phyloP scores from a whole-genome alignment of 2,888 invertebrate genomes.

The Eulithis prunata region DNA sequence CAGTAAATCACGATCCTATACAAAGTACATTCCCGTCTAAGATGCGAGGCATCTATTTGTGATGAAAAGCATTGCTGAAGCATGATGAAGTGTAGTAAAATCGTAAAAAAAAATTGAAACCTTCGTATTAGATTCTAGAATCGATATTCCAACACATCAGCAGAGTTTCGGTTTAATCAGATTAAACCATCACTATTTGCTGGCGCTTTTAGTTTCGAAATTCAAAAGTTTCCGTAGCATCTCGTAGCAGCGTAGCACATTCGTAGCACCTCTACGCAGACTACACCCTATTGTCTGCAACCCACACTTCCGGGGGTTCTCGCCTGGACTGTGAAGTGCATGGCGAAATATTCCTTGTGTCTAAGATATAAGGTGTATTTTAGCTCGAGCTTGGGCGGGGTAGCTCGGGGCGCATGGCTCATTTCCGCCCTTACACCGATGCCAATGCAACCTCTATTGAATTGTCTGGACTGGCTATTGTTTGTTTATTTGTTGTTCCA shows the following conservation, averaged over 20 bases:
- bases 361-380: background rate
- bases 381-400: background rate
- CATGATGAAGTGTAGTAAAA: no score
- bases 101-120: no score
- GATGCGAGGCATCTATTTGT: no score
- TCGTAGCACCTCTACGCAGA: conserved; percentile 7
- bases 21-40: no score
- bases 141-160: no score
- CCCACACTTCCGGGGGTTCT: background rate
- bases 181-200: no score
- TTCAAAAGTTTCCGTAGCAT: background rate
- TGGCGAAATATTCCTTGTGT: background rate
- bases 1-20: no score
- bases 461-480: conserved; percentile 2
- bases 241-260: conserved; percentile 1
- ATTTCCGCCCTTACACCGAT: conserved; percentile 18
- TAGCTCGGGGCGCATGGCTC: conserved; percentile 16
- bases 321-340: background rate
- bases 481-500: background rate
- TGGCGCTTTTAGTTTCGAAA: no score
- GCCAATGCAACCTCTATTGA: conserved; percentile 3
- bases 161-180: no score
- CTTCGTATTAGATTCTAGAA: no score
- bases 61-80: no score
- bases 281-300: background rate